Evolutionary conservation across 2,113 vertebrate genomes (phyloP).

Genomic region (Condylura cristata): DNA sequence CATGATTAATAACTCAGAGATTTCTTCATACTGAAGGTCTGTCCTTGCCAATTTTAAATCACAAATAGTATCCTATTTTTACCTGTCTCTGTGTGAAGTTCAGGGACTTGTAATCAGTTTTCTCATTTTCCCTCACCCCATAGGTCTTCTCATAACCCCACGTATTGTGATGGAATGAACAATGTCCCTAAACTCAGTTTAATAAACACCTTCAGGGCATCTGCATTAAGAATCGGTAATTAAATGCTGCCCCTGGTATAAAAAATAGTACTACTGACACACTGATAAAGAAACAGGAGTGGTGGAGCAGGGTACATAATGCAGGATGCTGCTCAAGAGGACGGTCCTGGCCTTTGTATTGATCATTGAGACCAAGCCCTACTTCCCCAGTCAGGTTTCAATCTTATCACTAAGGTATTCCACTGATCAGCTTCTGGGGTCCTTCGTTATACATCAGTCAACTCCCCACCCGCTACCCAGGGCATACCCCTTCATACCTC

Average conservation of each 20-base stretch:
- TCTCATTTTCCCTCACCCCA: neutral
- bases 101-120: conserved; percentile 71
- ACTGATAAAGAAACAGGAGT: too few relatives aligned
- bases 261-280: conserved; percentile 48
- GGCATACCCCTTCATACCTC: too few relatives aligned
- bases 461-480: too few relatives aligned
- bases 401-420: too few relatives aligned
- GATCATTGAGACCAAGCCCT: too few relatives aligned
- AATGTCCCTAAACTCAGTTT: conserved; percentile 50
- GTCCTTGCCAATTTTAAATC: conserved; percentile 76
- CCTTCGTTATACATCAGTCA: too few relatives aligned
- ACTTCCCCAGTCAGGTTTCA: too few relatives aligned
- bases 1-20: conserved; percentile 52
- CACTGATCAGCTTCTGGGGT: too few relatives aligned
- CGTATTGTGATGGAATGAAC: conserved; percentile 65
- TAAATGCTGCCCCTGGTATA: conserved; percentile 52
- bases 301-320: too few relatives aligned
- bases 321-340: too few relatives aligned
- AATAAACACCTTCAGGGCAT: conserved; percentile 64
- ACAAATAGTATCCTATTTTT: conserved; percentile 68
- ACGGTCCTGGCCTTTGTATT: too few relatives aligned
- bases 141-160: conserved; percentile 67
- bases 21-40: conserved; percentile 47
- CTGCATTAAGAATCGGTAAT: conserved; percentile 61
- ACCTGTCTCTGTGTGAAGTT: conserved; percentile 72